phyloP scores from a whole-genome alignment of 2,888 invertebrate genomes.

The Anthoptus insignis region DNA sequence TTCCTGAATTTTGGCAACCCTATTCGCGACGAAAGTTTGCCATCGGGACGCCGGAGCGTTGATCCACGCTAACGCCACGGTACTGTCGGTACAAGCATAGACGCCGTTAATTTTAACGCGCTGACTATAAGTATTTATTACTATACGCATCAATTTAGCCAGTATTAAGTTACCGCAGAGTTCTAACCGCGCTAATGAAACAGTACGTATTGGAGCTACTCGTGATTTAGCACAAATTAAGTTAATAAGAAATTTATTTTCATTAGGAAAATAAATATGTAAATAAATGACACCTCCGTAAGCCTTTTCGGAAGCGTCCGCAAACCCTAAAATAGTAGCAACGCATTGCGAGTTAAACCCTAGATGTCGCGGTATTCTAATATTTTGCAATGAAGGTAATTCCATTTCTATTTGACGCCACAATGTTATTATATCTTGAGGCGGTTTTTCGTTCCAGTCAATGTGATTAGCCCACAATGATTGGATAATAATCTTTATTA shows the following conservation, averaged over 20 bases:
- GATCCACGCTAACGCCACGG: conserved; percentile 37
- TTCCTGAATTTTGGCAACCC: conserved; percentile 11
- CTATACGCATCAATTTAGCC: background rate
- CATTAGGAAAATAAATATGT: background rate
- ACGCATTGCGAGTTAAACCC: background rate
- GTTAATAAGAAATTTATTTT: background rate
- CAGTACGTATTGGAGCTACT: background rate
- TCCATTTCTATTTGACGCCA: conserved; percentile 10
- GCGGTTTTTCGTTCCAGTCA: conserved; percentile 14
- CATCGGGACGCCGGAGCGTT: conserved; percentile 36
- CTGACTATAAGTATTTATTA: background rate
- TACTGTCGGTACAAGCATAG: conserved; percentile 41
- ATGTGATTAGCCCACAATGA: background rate
- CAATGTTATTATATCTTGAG: background rate
- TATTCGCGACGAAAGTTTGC: conserved; percentile 42
- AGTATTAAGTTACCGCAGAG: background rate
- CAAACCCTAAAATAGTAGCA: background rate
- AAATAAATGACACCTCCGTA: background rate
- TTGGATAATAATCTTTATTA: conserved; percentile 15
- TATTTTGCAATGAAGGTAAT: background rate
- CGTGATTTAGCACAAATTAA: background rate
- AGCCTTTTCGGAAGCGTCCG: background rate
- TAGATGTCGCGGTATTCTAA: conserved; percentile 14
- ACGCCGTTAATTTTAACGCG: background rate
- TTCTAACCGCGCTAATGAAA: background rate